Conservation (phyloP, 2,888 invertebrate genomes). For the Busseola fusca region DNA sequence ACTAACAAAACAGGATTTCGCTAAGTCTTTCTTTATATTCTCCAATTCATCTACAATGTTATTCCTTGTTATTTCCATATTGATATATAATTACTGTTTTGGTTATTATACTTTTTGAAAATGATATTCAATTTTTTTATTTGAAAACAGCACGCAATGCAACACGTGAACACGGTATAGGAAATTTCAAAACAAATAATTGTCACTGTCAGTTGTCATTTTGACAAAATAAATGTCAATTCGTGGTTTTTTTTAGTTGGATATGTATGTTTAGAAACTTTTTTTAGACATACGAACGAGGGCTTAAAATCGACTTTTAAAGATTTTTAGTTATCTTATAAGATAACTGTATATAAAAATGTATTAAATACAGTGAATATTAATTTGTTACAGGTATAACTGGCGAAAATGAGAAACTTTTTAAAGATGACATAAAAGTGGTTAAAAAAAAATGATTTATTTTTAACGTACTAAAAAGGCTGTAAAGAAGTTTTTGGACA, state of each 20-base stretch:
- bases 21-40: slow-evolving; percentile 87
- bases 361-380: background rate
- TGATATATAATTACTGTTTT: slow-evolving; percentile 32
- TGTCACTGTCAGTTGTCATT: slow-evolving; percentile 16
- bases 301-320: background rate
- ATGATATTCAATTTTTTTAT: background rate
- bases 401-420: background rate
- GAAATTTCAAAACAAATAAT: slow-evolving; percentile 2
- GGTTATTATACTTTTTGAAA: background rate
- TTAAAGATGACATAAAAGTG: too few species aligned
- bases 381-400: background rate
- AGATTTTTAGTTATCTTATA: background rate
- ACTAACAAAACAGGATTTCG: slow-evolving; percentile 90
- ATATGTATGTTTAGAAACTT: too few species aligned
- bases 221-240: background rate
- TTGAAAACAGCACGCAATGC: background rate
- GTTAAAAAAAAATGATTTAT: background rate
- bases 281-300: background rate
- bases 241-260: background rate
- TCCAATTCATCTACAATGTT: slow-evolving; percentile 90
- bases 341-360: too few species aligned
- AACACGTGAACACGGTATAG: too few species aligned
- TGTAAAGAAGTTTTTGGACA: background rate
- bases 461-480: background rate
- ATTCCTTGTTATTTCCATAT: slow-evolving; percentile 90